Percentiles rank a stretch among this genome's conserved stretches.
These are phyloP conservation scores for Epinephelus moara DNA, from an alignment of 2,113 vertebrate species.

Conservation along the genomic window DNA sequence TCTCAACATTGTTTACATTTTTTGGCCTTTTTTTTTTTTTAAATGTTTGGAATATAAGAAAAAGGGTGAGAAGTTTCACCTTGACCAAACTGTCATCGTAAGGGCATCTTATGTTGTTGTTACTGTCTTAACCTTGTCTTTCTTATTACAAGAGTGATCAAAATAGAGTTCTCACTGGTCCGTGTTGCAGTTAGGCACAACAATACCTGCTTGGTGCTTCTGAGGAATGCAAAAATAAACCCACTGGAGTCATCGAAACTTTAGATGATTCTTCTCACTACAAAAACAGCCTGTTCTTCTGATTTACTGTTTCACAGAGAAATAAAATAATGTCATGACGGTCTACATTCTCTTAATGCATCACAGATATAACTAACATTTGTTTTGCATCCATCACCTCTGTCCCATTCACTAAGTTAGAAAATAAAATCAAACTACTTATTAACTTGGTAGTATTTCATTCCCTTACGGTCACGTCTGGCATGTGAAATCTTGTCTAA, in stretches of 20 bases:
- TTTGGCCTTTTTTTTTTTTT: slow-evolving; percentile 62
- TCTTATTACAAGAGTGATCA: slow-evolving; percentile 55
- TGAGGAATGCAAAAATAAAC: slow-evolving; percentile 72
- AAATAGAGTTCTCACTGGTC: slow-evolving; percentile 56
- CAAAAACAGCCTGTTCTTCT: slow-evolving; percentile 12
- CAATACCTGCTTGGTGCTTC: slow-evolving; percentile 44
- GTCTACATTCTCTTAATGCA: not conserved
- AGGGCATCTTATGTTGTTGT: slow-evolving; percentile 64
- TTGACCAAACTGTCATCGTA: slow-evolving; percentile 66
- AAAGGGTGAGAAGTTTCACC: slow-evolving; percentile 46
- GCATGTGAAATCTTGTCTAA: not conserved
- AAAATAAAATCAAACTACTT: slow-evolving; percentile 35
- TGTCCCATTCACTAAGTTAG: slow-evolving; percentile 21
- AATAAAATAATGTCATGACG: not conserved
- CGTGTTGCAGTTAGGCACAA: slow-evolving; percentile 57
- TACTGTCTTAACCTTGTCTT: slow-evolving; percentile 61
- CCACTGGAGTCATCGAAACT: slow-evolving; percentile 56
- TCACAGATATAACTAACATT: slow-evolving; percentile 7
- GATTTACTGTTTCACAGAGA: not conserved
- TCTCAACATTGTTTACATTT: slow-evolving; percentile 82
- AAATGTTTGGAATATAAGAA: slow-evolving; percentile 63
- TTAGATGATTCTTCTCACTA: slow-evolving; percentile 44
- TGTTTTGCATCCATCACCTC: slow-evolving; percentile 20
- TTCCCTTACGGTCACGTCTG: not conserved
- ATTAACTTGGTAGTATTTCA: slow-evolving; percentile 14